A percentile compares a stretch with the other conserved stretches of the same genome.
phyloP scores from a whole-genome alignment of 2,888 invertebrate species.

The Sesia apiformis region DNA sequence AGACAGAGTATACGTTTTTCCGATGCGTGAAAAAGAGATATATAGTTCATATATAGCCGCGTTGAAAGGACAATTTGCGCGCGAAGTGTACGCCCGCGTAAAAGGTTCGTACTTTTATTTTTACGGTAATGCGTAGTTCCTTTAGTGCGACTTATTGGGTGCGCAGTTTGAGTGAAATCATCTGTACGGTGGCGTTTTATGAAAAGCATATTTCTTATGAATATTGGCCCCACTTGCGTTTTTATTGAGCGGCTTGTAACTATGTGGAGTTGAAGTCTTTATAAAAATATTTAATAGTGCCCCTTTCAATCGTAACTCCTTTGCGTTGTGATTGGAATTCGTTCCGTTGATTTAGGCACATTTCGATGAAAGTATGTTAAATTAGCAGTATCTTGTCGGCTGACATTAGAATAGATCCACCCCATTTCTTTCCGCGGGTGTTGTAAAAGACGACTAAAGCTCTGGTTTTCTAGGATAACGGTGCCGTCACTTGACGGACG shows the following conservation, averaged over 20 bases:
- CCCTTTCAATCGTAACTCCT: too few species aligned
- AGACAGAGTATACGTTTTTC: slow-evolving; percentile 10
- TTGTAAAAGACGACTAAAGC: too few species aligned
- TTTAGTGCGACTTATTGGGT: slow-evolving; percentile 8
- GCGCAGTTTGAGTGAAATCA: slow-evolving; percentile 23
- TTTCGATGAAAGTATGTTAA: too few species aligned
- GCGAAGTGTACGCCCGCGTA: slow-evolving; percentile 30
- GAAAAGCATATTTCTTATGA: slow-evolving; percentile 22
- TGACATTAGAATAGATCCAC: too few species aligned
- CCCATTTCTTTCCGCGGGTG: too few species aligned
- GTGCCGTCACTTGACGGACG: too few species aligned
- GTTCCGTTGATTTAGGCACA: too few species aligned
- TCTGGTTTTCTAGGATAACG: too few species aligned
- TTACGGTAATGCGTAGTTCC: slow-evolving; percentile 51
- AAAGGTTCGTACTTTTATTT: slow-evolving; percentile 56
- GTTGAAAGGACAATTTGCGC: slow-evolving; percentile 25
- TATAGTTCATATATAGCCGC: slow-evolving; percentile 10
- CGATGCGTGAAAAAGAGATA: slow-evolving; percentile 16
- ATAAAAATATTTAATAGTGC: too few species aligned
- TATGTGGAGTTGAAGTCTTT: neutral
- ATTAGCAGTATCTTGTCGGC: too few species aligned
- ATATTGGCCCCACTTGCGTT: neutral
- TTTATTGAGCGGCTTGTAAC: neutral
- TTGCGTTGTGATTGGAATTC: too few species aligned
- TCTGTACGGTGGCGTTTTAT: slow-evolving; percentile 16